Evolutionary conservation across 1,140 invertebrate species (phyloP).

Genomic region (Drosophila repletoides): DNA sequence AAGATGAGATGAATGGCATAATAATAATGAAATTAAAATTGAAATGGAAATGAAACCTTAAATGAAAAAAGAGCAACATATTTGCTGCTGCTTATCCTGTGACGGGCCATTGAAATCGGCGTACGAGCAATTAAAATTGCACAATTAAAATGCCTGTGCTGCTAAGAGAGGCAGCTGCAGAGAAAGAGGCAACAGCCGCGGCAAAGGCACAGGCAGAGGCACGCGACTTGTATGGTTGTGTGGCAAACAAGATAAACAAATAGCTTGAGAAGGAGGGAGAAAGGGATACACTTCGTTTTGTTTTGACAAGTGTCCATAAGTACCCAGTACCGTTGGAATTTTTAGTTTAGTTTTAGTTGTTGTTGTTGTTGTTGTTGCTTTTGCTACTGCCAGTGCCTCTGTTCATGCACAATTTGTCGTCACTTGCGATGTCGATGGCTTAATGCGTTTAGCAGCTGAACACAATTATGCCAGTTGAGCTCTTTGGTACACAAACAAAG

Average conservation of each 20-base stretch:
- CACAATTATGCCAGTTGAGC: conserved; percentile 14
- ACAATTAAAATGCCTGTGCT: conserved; percentile 47
- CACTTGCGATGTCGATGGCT: conserved; percentile 71
- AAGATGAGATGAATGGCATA: conserved; percentile 7
- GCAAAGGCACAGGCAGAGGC: conserved; percentile 11
- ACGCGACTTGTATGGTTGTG: conserved; percentile 22
- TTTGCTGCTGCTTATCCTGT: conserved; percentile 8
- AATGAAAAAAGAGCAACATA: conserved; percentile 1
- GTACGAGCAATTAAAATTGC: conserved; percentile 52
- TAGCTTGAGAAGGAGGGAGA: neutral
- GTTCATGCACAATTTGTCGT: conserved; percentile 82
- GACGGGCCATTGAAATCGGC: conserved; percentile 26
- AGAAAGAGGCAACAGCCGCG: neutral
- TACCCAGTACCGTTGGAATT: conserved; percentile 29
- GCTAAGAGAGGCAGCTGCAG: neutral
- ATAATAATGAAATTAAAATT: conserved; percentile 5
- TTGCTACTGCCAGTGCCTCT: neutral
- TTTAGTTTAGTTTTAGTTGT: conserved; percentile 19
- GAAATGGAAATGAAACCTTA: conserved; percentile 19
- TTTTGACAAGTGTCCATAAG: conserved; percentile 70
- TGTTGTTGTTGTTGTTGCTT: conserved; percentile 34
- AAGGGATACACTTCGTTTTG: conserved; percentile 35
- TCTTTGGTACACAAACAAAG: too few relatives aligned
- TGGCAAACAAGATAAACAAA: neutral
- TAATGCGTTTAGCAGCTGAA: conserved; percentile 76